Conservation (phyloP, 1,140 invertebrate species). For the Drosophila bipectinata region DNA sequence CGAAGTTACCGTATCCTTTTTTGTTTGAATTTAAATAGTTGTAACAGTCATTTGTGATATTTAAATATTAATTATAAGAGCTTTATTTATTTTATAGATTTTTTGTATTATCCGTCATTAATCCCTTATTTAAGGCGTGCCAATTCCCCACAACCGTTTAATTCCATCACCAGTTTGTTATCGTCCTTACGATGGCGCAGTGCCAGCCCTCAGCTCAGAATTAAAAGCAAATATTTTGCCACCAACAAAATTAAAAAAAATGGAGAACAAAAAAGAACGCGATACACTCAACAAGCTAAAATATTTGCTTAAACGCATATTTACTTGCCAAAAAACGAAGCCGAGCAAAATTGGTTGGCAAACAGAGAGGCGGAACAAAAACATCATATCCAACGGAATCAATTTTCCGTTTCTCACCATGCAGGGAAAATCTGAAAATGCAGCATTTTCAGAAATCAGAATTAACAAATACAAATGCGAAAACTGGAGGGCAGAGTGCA, state of each 20-base stretch:
- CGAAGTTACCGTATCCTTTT: no score
- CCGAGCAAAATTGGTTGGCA: slow-evolving; percentile 70
- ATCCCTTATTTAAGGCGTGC: not conserved
- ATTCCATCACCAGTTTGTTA: slow-evolving; percentile 28
- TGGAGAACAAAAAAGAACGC: slow-evolving; percentile 26
- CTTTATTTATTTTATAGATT: no score
- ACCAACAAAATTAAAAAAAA: slow-evolving; percentile 30
- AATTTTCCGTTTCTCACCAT: slow-evolving; percentile 49
- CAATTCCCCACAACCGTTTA: not conserved
- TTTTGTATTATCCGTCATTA: not conserved
- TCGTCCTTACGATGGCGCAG: slow-evolving; percentile 54
- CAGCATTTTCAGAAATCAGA: slow-evolving; percentile 71
- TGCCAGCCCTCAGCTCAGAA: slow-evolving; percentile 56
- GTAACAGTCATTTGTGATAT: not conserved
- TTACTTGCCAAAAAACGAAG: slow-evolving; percentile 68
- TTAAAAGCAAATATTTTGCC: slow-evolving; percentile 74
- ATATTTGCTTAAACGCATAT: slow-evolving; percentile 77
- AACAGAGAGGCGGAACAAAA: slow-evolving; percentile 56
- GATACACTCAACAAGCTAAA: slow-evolving; percentile 59
- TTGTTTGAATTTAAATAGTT: no score
- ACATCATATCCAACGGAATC: slow-evolving; percentile 47
- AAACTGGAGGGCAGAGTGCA: not conserved
- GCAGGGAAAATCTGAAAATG: slow-evolving; percentile 47
- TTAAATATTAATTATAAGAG: not conserved
- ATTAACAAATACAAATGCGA: slow-evolving; percentile 67